Conservation (phyloP, 2,113 vertebrate genomes). For the Saccopteryx bilineata region DNA sequence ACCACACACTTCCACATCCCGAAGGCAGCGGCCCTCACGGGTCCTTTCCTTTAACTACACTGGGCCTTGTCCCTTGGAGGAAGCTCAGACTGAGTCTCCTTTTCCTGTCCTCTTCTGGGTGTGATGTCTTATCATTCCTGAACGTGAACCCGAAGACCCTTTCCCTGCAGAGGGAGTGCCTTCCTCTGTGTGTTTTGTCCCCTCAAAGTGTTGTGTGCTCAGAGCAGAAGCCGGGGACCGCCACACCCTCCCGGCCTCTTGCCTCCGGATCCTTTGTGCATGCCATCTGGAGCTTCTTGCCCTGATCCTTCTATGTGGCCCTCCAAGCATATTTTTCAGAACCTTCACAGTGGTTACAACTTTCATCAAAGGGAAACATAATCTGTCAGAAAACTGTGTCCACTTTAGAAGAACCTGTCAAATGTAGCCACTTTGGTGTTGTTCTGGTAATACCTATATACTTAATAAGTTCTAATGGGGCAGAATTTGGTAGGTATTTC, state of each 20-base stretch:
- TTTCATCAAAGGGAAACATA: slow-evolving; percentile 77
- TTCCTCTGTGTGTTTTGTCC: slow-evolving; percentile 70
- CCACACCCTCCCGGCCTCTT: background rate
- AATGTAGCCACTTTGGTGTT: slow-evolving; percentile 62
- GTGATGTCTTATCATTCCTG: slow-evolving; percentile 60
- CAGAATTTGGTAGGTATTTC: slow-evolving; percentile 73
- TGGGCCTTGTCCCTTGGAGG: background rate
- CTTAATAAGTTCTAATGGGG: slow-evolving; percentile 68
- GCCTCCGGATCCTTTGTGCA: slow-evolving; percentile 68
- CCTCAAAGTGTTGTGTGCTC: slow-evolving; percentile 11
- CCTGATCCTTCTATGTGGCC: slow-evolving; percentile 42
- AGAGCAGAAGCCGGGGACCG: slow-evolving; percentile 46
- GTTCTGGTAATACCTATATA: background rate
- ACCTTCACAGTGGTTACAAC: background rate
- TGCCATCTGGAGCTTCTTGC: slow-evolving; percentile 66
- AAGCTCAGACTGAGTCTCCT: slow-evolving; percentile 40
- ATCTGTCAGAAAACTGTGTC: slow-evolving; percentile 71
- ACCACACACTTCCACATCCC: background rate
- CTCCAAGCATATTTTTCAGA: background rate
- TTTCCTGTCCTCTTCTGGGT: slow-evolving; percentile 17
- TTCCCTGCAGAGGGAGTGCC: background rate
- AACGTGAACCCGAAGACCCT: slow-evolving; percentile 57
- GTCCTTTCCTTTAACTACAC: background rate
- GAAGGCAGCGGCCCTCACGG: background rate
- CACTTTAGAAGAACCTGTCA: slow-evolving; percentile 69